Evolutionary conservation across 2,113 vertebrate genomes (phyloP).

Genomic region (Notothenia rossii): DNA sequence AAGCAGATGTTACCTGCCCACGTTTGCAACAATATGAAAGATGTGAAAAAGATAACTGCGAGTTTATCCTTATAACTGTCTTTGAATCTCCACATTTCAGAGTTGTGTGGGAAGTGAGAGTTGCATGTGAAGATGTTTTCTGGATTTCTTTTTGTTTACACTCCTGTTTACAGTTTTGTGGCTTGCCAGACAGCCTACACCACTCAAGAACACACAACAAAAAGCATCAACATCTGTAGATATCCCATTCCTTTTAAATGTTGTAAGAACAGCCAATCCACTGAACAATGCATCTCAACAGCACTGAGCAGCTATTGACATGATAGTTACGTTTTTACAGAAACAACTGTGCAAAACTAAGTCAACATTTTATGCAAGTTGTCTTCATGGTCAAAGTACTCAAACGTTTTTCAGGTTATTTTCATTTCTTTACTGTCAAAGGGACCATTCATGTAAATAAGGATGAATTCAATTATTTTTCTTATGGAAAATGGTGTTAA

Average conservation of each 20-base stretch:
- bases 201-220: slow-evolving; percentile 26
- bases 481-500: slow-evolving; percentile 50
- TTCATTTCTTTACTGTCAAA: slow-evolving; percentile 59
- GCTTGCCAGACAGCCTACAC: slow-evolving; percentile 22
- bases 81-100: slow-evolving; percentile 31
- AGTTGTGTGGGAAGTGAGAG: slow-evolving; percentile 23
- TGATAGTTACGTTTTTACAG: slow-evolving; percentile 31
- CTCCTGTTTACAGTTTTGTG: slow-evolving; percentile 52
- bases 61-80: slow-evolving; percentile 26
- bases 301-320: slow-evolving; percentile 70
- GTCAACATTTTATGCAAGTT: slow-evolving; percentile 74
- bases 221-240: slow-evolving; percentile 51
- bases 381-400: slow-evolving; percentile 52
- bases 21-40: slow-evolving; percentile 21
- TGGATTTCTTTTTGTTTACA: slow-evolving; percentile 23
- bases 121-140: slow-evolving; percentile 35
- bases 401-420: slow-evolving; percentile 60
- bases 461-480: slow-evolving; percentile 69
- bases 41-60: neutral
- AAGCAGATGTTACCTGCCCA: slow-evolving; percentile 28
- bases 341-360: slow-evolving; percentile 54
- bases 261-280: slow-evolving; percentile 20
- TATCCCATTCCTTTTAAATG: slow-evolving; percentile 30
- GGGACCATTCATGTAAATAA: slow-evolving; percentile 68
- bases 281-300: slow-evolving; percentile 55